phyloP scores from a whole-genome alignment of 2,797 vertebrate genomes.

The Limosa lapponica region DNA sequence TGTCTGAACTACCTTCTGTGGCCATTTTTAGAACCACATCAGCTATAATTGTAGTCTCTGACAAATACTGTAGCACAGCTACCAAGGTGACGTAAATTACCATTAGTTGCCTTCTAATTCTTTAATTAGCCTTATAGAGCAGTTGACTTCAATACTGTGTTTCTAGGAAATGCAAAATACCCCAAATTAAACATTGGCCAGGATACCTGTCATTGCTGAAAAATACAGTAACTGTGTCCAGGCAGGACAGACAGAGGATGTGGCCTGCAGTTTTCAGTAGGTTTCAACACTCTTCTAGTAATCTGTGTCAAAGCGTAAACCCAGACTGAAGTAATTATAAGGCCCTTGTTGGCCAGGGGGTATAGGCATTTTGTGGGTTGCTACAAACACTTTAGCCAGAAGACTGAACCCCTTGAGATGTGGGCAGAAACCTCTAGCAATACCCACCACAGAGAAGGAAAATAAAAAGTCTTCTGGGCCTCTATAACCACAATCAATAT shows the following conservation, averaged over 20 bases:
- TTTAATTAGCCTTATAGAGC: background rate
- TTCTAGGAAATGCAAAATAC: constrained; percentile 5
- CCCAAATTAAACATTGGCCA: background rate
- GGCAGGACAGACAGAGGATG: background rate
- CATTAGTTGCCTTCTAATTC: background rate
- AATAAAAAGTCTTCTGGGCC: background rate
- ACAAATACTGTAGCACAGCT: background rate
- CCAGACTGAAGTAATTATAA: background rate
- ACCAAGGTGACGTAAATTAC: background rate
- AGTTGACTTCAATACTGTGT: background rate
- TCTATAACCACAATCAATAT: background rate
- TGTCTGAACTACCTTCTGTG: background rate
- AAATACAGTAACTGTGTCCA: background rate
- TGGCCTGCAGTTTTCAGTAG: background rate
- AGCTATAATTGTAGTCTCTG: background rate
- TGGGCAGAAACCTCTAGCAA: background rate
- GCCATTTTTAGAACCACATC: background rate
- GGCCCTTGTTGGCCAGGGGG: background rate
- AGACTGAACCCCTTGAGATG: background rate
- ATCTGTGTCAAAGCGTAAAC: background rate
- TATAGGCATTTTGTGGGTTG: background rate
- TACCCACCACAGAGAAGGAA: background rate
- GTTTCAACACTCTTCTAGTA: background rate
- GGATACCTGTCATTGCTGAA: background rate
- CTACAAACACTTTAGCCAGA: background rate